Percentiles rank a stretch among this genome's conserved stretches.
These are phyloP conservation scores for Melitaea cinxia DNA, from an alignment of 1,140 invertebrate genomes.

Conservation along the genomic window DNA sequence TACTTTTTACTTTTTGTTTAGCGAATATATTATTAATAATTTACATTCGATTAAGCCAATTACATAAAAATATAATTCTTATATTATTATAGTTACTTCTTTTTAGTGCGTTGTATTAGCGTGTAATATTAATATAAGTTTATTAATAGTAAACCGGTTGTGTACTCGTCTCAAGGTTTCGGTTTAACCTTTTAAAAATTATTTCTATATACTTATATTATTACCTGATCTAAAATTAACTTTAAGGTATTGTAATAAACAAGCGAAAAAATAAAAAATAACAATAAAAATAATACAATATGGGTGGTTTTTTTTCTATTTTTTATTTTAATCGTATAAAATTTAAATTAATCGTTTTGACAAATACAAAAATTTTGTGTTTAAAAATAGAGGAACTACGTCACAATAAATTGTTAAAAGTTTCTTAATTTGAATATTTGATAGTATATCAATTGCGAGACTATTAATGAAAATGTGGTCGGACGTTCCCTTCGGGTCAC, in stretches of 20 bases:
- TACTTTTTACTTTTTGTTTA: neutral
- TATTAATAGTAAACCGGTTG: neutral
- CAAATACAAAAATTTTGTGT: neutral
- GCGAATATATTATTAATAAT: neutral
- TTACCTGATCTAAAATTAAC: no score
- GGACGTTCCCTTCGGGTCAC: slow-evolving; percentile 38
- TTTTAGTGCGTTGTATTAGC: neutral
- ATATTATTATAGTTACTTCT: neutral
- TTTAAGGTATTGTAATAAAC: no score
- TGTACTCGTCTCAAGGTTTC: neutral
- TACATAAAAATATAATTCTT: neutral
- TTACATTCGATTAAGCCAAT: neutral
- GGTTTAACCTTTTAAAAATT: neutral
- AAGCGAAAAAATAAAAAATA: no score
- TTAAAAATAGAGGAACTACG: neutral
- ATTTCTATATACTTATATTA: neutral
- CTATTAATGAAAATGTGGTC: slow-evolving; percentile 43
- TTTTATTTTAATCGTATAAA: no score
- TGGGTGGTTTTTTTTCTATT: no score
- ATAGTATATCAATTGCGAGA: slow-evolving; percentile 45
- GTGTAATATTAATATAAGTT: neutral
- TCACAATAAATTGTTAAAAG: slow-evolving; percentile 29
- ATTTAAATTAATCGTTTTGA: no score
- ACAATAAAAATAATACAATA: no score
- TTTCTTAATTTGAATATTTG: slow-evolving; percentile 63